Base-by-base conservation (phyloP, 2,888 invertebrate genomes). In the Ernsta delagoae region DNA sequence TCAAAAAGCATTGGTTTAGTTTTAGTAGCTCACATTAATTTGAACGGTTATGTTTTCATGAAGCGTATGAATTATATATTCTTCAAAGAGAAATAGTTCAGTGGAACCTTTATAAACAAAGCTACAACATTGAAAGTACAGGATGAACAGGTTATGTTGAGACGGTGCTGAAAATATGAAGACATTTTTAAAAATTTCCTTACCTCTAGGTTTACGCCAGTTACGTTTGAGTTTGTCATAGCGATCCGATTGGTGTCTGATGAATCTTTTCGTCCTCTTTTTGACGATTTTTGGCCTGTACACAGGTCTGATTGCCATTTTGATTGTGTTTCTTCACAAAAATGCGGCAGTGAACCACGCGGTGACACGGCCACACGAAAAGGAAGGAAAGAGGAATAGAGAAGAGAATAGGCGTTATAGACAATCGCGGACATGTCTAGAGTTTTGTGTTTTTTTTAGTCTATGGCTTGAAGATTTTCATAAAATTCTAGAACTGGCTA, bases 201-300 rank as follows among this genome's bases (percentile, higher is more conserved):
- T 85, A 94, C 94, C 99, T 94, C 99, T 99, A 24, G 99, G 99
- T 94, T 99, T 99, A 88, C 99, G 97, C 99, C 99, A 99, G 96
- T 98, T 98, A 78, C 97, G 95, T 96, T 97, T 98, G 77, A 99
- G 95, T 94, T 98, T 98, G 78, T 96, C 96, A 96, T 99, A 99
- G 88, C 99, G 96, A 94, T 99, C 99, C 84, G 98, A 98, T 92
- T 99, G 99, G 93, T 99, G 99, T 77, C 99, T 96, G 84, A 98
- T 98, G 94, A 99, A 99, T 94, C 98, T 98, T 95, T 99, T 99
- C 81, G 98, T 98, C 93, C 99, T 96, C 95, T 99, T 99, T 95
- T 99, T 99, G 77, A 99, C 96, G 89, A 99, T 98, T 84, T 95
- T 96, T 43, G 98, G 97, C 89, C 97, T 96, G 86, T 97, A 97